Conservation (phyloP, 2,797 vertebrate species). For the Anguilla pacifica region DNA sequence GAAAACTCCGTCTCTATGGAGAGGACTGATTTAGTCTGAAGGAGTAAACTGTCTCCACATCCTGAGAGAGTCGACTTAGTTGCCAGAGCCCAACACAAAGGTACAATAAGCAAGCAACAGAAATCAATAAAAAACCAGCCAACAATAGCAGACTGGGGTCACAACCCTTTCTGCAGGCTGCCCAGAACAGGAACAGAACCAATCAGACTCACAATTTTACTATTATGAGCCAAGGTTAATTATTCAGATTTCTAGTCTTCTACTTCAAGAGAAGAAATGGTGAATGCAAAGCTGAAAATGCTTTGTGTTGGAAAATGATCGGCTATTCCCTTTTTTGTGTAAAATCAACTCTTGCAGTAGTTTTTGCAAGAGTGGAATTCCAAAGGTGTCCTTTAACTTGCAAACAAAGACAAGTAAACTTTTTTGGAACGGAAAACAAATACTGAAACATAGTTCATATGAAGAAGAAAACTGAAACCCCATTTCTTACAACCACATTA, state of each 20-base stretch:
- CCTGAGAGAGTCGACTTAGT: not conserved
- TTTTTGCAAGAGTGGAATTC: not conserved
- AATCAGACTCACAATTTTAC: not conserved
- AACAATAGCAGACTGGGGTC: not conserved
- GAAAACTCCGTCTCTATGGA: not conserved
- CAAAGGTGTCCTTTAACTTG: not conserved
- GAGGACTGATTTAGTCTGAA: not conserved
- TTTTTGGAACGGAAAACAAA: not conserved
- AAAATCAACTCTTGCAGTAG: not conserved
- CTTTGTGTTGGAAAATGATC: not conserved
- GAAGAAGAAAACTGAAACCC: not conserved
- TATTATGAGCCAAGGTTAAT: not conserved
- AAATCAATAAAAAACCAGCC: not conserved
- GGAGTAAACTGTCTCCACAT: not conserved
- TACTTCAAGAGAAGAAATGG: not conserved
- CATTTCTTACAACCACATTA: not conserved
- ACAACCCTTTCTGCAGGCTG: not conserved
- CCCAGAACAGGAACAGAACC: not conserved
- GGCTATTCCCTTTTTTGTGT: not conserved
- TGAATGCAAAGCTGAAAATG: not conserved
- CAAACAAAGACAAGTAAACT: not conserved
- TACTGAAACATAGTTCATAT: not conserved
- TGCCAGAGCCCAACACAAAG: not conserved
- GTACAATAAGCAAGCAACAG: not conserved
- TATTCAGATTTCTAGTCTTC: not conserved